Conservation (phyloP, 2,113 vertebrate genomes). For the Lanius collurio region DNA sequence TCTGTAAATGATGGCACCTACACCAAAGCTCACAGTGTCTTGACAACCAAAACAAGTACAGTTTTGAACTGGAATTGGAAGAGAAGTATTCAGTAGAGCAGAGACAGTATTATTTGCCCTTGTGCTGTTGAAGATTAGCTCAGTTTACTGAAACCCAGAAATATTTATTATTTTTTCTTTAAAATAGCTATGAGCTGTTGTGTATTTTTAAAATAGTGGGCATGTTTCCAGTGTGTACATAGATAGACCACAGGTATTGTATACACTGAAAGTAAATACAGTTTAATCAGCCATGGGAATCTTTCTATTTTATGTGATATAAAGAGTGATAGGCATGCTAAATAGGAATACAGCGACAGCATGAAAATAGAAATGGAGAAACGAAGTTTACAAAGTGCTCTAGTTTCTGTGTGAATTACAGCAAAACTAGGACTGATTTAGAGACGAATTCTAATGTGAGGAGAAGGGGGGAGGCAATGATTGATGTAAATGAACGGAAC, state of each 20-base stretch:
- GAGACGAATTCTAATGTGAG: background rate
- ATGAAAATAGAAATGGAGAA: background rate
- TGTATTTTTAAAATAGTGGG: background rate
- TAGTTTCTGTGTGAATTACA: background rate
- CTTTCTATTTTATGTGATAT: background rate
- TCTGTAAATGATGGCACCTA: background rate
- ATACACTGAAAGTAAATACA: background rate
- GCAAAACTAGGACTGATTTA: background rate
- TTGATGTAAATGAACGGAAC: background rate
- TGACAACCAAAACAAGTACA: background rate
- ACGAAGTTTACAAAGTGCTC: background rate
- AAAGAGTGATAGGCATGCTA: background rate
- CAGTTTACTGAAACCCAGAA: background rate
- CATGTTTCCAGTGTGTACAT: background rate
- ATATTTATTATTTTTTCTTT: background rate
- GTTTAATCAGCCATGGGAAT: background rate
- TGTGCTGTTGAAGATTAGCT: background rate
- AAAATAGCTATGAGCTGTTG: background rate
- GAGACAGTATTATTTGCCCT: background rate
- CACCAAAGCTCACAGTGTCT: background rate
- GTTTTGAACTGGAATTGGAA: background rate
- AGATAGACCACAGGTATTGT: background rate
- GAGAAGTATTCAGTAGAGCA: background rate
- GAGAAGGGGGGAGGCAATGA: rapidly evolving
- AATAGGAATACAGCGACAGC: background rate